phyloP scores from a whole-genome alignment of 2,888 invertebrate genomes.

The Oscheius sp. region DNA sequence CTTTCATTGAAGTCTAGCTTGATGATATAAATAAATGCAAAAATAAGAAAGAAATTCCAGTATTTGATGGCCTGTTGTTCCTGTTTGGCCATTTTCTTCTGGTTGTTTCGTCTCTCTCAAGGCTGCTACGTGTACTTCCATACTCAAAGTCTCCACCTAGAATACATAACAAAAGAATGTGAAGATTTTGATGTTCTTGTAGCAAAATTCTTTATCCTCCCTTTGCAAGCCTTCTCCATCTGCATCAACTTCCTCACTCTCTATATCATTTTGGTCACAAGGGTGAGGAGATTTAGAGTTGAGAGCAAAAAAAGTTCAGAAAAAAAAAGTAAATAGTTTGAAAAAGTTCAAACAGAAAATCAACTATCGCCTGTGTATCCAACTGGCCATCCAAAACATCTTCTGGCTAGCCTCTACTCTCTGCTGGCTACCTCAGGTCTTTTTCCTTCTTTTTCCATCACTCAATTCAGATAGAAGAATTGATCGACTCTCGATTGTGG shows the following conservation, averaged over 20 bases:
- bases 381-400: conserved; percentile 13
- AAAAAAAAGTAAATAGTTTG: conserved; percentile 7
- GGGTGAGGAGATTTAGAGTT: too few relatives aligned
- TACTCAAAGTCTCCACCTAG: conserved; percentile 10
- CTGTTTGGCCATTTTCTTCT: background rate
- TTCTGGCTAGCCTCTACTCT: conserved; percentile 20
- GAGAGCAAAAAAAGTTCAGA: too few relatives aligned
- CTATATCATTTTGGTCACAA: background rate
- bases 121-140: conserved; percentile 19
- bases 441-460: background rate
- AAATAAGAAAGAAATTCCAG: background rate
- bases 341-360: conserved; percentile 6
- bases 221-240: conserved; percentile 6
- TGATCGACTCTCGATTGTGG: conserved; percentile 5
- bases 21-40: too few relatives aligned
- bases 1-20: too few relatives aligned
- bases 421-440: conserved; percentile 15
- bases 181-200: conserved; percentile 16
- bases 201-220: conserved; percentile 11
- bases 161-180: conserved; percentile 4
- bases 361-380: conserved; percentile 16
- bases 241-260: conserved; percentile 10
- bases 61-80: conserved; percentile 1
- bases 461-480: background rate
- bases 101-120: conserved; percentile 1